Evolutionary conservation across 2,113 vertebrate species (phyloP).

Genomic region (Merops nubicus): DNA sequence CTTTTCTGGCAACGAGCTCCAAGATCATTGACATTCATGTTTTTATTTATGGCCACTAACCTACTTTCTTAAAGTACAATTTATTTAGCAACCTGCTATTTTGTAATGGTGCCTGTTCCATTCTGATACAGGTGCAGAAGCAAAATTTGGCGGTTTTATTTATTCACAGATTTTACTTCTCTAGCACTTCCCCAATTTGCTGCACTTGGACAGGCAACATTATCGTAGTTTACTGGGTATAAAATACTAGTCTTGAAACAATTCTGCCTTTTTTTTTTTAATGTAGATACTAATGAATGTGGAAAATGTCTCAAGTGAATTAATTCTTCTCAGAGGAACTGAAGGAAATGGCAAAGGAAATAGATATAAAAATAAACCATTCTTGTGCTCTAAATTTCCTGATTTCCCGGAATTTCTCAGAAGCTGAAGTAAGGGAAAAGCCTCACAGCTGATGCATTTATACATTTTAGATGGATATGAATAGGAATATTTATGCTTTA

Average conservation of each 20-base stretch:
- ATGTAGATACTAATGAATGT: neutral
- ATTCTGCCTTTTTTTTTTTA: neutral
- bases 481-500: neutral
- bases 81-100: neutral
- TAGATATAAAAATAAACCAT: conserved; percentile 22
- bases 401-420: conserved; percentile 16
- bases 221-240: neutral
- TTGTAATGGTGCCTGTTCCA: neutral
- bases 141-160: neutral
- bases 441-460: neutral
- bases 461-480: neutral
- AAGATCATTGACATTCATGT: neutral
- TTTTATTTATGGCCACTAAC: neutral
- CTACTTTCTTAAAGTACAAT: neutral
- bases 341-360: conserved; percentile 41
- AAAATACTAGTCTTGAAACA: conserved; percentile 21
- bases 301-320: conserved; percentile 47
- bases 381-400: neutral
- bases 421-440: neutral
- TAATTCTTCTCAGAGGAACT: conserved; percentile 21
- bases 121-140: neutral
- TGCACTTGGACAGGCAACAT: neutral
- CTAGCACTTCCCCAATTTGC: neutral
- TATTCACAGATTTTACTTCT: neutral
- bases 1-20: neutral